Percentiles rank a stretch among this genome's conserved stretches.
These are phyloP conservation scores for Lithophane semibrunnea DNA, from an alignment of 2,888 invertebrate genomes.

Conservation along the genomic window DNA sequence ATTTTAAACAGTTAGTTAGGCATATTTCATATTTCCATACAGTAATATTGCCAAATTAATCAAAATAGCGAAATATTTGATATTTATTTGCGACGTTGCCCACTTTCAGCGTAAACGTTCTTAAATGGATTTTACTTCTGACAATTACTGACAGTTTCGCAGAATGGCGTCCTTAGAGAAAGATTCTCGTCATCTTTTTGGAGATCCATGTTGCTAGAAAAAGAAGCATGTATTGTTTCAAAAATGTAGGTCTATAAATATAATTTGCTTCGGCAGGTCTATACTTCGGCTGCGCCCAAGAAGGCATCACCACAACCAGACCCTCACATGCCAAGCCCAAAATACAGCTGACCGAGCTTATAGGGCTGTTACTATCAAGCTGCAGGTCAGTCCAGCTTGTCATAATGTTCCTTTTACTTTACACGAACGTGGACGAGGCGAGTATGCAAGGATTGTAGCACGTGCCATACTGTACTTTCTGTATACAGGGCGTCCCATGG, in stretches of 20 bases:
- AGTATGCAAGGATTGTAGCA: not conserved
- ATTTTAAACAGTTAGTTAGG: no score
- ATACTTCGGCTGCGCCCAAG: slow-evolving; percentile 95
- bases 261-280: slow-evolving; percentile 82
- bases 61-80: no score
- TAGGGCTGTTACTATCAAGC: slow-evolving; percentile 94
- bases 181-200: not conserved
- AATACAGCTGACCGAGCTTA: slow-evolving; percentile 97
- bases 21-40: no score
- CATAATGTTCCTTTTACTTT: not conserved
- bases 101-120: no score
- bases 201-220: not conserved
- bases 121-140: not conserved
- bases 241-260: not conserved
- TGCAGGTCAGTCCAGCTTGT: slow-evolving; percentile 91
- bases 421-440: not conserved
- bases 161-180: not conserved
- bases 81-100: no score
- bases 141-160: not conserved
- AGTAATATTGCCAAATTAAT: no score
- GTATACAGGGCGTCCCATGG: no score
- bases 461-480: not conserved
- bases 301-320: slow-evolving; percentile 97
- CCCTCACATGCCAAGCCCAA: slow-evolving; percentile 97
- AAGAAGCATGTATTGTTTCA: not conserved